Base-by-base conservation (phyloP, 2,888 invertebrate genomes). In the Lacanobia wlatinum region DNA sequence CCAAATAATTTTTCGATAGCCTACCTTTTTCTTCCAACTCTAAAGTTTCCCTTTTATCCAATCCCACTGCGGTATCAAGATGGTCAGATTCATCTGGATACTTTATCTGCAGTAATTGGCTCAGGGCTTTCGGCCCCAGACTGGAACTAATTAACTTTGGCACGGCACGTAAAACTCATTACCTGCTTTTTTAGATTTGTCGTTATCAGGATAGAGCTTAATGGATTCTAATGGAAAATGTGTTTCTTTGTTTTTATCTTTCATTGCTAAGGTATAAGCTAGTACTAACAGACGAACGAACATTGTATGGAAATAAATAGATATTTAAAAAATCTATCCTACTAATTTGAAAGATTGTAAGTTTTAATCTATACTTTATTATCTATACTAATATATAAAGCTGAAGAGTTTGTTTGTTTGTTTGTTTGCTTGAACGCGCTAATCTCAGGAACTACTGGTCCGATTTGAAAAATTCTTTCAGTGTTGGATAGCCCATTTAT, bases 111-210 rank as follows among this genome's bases (percentile, higher is more conserved):
- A 28, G 71, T 80, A 79, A 80, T 79, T 79, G 71, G 70, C 55
- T 67, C 23, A 71, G 65, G 50, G 63, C n/a, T 63, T 62, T 63
- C 53, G 16, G 61, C 28, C 38, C 23, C 58, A 66, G 50, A 64
- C 55, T 66, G 48, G 10, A 67, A 76, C 80, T 66, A 80, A 79
- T 79, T 75, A 80, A 70, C 56, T 66, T 65, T 55, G 53, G 61
- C 53, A 63, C 34, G n/a, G 65, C 64, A 78, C 48, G 59, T 64
- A 69, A 68, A 75, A 66, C n/a, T 48, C 53, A 74, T 79, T 74
- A 76, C 50, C 48, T 78, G 58, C 16, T 62, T 65, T 77, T 75
- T 66, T 66, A 52, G 55, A 66, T 59, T 55, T 58, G n/a, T 46
- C 43, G 53, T 7, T 48, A 40, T 52, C 18, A 18, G 43, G 1